Evolutionary conservation across 1,140 invertebrate genomes (phyloP).

Genomic region (Lanistes nyassanus): DNA sequence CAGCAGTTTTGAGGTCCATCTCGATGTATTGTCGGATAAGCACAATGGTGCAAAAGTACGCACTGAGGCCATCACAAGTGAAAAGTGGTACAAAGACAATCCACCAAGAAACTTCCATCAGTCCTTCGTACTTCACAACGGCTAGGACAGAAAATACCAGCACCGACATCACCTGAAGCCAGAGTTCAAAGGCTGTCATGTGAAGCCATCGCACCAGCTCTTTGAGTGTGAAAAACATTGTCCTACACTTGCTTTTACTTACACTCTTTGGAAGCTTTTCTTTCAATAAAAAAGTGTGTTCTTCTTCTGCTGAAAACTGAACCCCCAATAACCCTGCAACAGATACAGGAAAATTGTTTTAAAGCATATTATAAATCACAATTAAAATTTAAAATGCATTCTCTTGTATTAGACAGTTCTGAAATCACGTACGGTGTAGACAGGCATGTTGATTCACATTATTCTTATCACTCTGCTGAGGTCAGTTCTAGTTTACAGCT

Average conservation of each 20-base stretch:
- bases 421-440: too few relatives aligned
- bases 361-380: too few relatives aligned
- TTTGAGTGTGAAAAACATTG: conserved; percentile 88
- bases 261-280: background rate
- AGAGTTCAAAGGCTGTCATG: conserved; percentile 92
- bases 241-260: background rate
- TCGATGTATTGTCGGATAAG: conserved; percentile 85
- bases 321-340: background rate
- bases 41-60: conserved; percentile 94
- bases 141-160: conserved; percentile 85
- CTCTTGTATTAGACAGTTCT: too few relatives aligned
- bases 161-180: conserved; percentile 85
- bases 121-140: conserved; percentile 72
- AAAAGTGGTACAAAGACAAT: conserved; percentile 90
- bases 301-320: background rate
- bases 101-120: conserved; percentile 72
- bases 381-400: too few relatives aligned
- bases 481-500: too few relatives aligned
- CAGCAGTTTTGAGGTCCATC: conserved; percentile 75
- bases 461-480: too few relatives aligned
- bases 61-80: conserved; percentile 88
- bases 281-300: background rate
- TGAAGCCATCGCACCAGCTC: conserved; percentile 94
- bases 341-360: background rate
- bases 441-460: too few relatives aligned